Percentiles rank a stretch among this genome's conserved stretches.
Conservation (phyloP, 1,140 invertebrate species). For the Trypoxylus dichotomus region DNA sequence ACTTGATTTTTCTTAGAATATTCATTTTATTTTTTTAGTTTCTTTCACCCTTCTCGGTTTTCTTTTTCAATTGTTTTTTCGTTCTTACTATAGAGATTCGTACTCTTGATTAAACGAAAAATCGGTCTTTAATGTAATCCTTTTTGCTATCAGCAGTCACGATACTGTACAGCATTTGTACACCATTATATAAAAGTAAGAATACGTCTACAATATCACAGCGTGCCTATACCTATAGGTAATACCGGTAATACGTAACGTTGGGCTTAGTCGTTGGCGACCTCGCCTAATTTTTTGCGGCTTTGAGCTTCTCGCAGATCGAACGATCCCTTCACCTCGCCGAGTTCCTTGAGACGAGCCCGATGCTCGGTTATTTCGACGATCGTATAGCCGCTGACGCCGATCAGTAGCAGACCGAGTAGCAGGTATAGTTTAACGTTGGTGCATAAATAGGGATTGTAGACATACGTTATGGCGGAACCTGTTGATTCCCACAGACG, state of each 20-base stretch:
- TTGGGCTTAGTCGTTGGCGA: background rate
- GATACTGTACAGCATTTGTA: too few species aligned
- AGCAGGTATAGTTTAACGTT: slow-evolving; percentile 75
- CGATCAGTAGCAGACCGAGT: slow-evolving; percentile 70
- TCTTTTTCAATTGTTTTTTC: too few species aligned
- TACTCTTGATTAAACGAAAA: too few species aligned
- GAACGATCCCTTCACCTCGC: background rate
- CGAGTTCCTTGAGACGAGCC: slow-evolving; percentile 8
- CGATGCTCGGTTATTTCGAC: slow-evolving; percentile 42
- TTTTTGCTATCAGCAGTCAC: too few species aligned
- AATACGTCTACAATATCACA: background rate
- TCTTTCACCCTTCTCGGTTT: too few species aligned
- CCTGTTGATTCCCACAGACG: slow-evolving; percentile 89
- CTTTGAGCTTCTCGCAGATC: background rate
- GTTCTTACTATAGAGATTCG: too few species aligned
- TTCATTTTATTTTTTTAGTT: too few species aligned
- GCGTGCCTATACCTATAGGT: background rate
- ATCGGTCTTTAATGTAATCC: too few species aligned
- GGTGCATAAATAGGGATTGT: slow-evolving; percentile 77
- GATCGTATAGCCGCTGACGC: slow-evolving; percentile 69
- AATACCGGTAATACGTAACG: background rate
- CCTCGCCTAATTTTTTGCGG: background rate
- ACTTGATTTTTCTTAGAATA: too few species aligned
- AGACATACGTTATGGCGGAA: slow-evolving; percentile 81
- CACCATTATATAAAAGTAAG: too few species aligned